phyloP scores from a whole-genome alignment of 2,797 vertebrate species.

The Danio kyathit region DNA sequence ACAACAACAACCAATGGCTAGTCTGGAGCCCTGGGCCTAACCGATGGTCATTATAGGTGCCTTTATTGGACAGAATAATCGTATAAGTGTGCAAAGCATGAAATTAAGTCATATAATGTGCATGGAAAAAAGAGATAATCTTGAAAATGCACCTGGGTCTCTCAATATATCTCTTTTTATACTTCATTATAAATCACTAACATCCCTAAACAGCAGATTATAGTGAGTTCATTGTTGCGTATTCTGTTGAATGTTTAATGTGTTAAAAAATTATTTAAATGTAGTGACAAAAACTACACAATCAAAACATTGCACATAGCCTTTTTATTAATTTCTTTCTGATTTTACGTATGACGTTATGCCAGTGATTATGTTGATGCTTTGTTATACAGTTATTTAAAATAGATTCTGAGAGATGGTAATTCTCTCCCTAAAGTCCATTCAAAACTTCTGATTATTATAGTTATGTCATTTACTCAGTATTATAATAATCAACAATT shows the following conservation, averaged over 20 bases:
- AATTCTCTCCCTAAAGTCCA: too few relatives aligned
- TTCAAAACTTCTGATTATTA: too few relatives aligned
- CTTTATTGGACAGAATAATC: slow-evolving; percentile 41
- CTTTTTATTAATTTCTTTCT: neutral
- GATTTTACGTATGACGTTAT: slow-evolving; percentile 1
- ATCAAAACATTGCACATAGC: neutral
- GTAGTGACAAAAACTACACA: neutral
- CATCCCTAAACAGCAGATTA: neutral
- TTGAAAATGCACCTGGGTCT: slow-evolving; percentile 31
- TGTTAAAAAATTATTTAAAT: neutral
- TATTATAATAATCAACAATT: too few relatives aligned
- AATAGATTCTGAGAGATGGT: too few relatives aligned
- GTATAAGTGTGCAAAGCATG: slow-evolving; percentile 41
- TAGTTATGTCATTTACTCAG: too few relatives aligned
- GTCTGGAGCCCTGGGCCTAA: slow-evolving; percentile 3
- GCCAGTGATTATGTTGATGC: too few relatives aligned
- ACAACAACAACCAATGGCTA: slow-evolving; percentile 33
- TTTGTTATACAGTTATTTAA: too few relatives aligned
- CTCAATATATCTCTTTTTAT: neutral
- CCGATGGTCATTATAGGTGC: neutral
- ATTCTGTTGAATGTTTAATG: neutral
- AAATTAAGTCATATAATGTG: slow-evolving; percentile 44
- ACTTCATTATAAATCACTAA: neutral
- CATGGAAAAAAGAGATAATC: slow-evolving; percentile 31
- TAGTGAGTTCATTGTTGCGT: neutral